These are phyloP conservation scores for Drosophila histrio DNA, from an alignment of 2,888 invertebrate genomes.

Conservation along the genomic window DNA sequence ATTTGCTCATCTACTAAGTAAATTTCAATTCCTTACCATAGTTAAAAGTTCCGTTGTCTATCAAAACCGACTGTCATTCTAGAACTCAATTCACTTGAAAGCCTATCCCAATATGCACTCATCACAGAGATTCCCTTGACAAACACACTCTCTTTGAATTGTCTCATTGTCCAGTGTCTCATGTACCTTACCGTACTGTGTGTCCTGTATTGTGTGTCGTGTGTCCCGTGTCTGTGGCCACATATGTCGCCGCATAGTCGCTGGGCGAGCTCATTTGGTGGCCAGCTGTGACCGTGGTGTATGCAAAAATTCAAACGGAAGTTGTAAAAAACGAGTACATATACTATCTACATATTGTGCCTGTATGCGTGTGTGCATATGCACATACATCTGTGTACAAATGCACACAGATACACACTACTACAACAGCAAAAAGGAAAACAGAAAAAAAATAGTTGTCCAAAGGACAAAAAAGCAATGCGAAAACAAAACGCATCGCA, in stretches of 20 bases:
- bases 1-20: no score
- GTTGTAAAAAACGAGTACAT: conserved; percentile 65
- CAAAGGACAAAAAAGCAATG: conserved; percentile 24
- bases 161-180: conserved; percentile 5
- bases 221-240: conserved; percentile 68
- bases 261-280: conserved; percentile 65
- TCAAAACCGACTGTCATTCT: background rate
- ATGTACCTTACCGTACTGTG: background rate
- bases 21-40: background rate
- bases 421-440: conserved; percentile 6
- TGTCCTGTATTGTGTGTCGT: conserved; percentile 8
- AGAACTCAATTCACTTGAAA: background rate
- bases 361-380: background rate
- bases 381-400: conserved; percentile 1
- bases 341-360: conserved; percentile 44
- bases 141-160: conserved; percentile 3
- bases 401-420: conserved; percentile 7
- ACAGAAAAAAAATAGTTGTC: conserved; percentile 40
- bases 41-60: background rate
- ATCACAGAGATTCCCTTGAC: background rate
- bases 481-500: conserved; percentile 48
- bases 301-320: conserved; percentile 60
- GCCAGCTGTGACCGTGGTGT: conserved; percentile 52
- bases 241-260: conserved; percentile 73
- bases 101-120: conserved; percentile 2